These are phyloP conservation scores for Steinernema khuongi DNA, from an alignment of 1,140 invertebrate genomes.

Conservation along the genomic window DNA sequence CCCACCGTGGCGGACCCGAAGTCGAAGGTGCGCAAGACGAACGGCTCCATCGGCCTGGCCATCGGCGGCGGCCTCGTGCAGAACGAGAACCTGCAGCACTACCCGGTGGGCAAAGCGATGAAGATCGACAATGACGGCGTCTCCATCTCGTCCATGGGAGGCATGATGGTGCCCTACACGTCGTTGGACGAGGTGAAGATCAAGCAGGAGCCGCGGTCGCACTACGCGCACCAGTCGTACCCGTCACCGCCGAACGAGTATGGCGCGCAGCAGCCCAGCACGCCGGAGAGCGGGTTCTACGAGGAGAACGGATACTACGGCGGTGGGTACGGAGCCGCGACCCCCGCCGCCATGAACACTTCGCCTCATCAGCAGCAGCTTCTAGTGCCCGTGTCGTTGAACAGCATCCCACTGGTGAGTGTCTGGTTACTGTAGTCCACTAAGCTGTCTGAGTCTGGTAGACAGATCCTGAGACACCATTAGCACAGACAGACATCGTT, in stretches of 20 bases:
- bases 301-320: conserved; percentile 30
- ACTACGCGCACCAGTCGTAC: conserved; percentile 28
- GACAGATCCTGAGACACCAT: background rate
- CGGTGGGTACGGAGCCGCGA: conserved; percentile 17
- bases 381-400: conserved; percentile 20
- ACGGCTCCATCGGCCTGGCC: conserved; percentile 19
- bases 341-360: conserved; percentile 12
- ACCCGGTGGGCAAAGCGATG: conserved; percentile 32
- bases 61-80: conserved; percentile 26
- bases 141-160: conserved; percentile 27
- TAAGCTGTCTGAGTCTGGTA: background rate
- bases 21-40: conserved; percentile 14
- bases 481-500: background rate
- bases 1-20: conserved; percentile 19
- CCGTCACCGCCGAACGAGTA: conserved; percentile 32
- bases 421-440: conserved; percentile 1
- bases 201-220: conserved; percentile 29
- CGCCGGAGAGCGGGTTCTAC: conserved; percentile 38
- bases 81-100: conserved; percentile 20
- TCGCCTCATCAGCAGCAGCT: conserved; percentile 19
- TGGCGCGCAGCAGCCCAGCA: conserved; percentile 26
- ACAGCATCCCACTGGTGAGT: conserved; percentile 23
- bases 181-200: conserved; percentile 18
- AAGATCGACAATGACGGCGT: conserved; percentile 38
- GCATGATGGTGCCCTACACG: conserved; percentile 17